Percentiles rank a stretch among this genome's conserved stretches.
These are phyloP conservation scores for Rhombomys opimus DNA, from an alignment of 2,113 vertebrate species.

Conservation along the genomic window DNA sequence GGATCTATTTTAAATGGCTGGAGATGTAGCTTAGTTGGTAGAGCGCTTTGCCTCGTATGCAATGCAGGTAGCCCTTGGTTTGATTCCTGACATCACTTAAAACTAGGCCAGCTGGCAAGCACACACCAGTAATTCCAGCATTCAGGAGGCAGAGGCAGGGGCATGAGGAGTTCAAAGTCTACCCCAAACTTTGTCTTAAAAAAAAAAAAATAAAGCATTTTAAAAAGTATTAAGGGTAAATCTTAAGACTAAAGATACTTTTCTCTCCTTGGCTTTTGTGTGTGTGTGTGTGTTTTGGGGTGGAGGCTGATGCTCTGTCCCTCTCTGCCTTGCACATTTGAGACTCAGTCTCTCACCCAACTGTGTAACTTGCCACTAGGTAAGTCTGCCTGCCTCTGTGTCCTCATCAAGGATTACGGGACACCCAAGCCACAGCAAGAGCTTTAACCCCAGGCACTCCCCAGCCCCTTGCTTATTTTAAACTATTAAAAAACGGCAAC, in stretches of 20 bases:
- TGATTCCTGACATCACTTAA: neutral
- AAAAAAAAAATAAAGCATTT: neutral
- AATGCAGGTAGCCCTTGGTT: neutral
- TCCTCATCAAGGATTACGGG: neutral
- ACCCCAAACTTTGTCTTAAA: neutral
- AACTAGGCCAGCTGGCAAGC: neutral
- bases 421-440: neutral
- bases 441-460: neutral
- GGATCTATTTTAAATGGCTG: too few relatives aligned
- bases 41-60: neutral
- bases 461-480: neutral
- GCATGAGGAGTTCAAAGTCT: neutral
- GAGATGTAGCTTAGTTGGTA: too few relatives aligned
- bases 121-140: too few relatives aligned
- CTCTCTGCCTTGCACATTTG: neutral
- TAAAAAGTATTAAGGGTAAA: too few relatives aligned
- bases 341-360: neutral
- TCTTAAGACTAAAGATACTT: neutral
- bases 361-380: neutral
- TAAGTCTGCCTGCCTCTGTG: neutral
- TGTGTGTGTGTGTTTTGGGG: neutral
- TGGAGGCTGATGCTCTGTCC: neutral
- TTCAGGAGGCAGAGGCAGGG: too few relatives aligned
- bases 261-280: neutral
- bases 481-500: conserved; percentile 20